Percentiles rank a stretch among this genome's conserved stretches.
Evolutionary conservation across 2,113 vertebrate genomes (phyloP).

Genomic region (Crotalus viridis): DNA sequence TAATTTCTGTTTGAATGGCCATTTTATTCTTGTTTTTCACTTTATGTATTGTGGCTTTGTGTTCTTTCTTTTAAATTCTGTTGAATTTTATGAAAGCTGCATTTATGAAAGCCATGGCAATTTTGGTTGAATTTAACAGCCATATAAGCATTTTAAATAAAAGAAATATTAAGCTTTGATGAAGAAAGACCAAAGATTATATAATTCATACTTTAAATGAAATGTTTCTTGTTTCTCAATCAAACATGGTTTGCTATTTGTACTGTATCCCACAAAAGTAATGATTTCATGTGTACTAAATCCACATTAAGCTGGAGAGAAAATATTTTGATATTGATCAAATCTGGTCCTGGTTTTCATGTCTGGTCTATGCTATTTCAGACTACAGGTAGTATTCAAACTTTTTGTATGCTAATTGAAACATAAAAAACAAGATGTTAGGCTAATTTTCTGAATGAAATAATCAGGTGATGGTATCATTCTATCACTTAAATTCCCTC

Average conservation of each 20-base stretch:
- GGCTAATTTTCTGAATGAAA: neutral
- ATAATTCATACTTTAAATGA: neutral
- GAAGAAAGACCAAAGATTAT: neutral
- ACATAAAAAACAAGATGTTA: no score
- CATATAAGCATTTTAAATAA: neutral
- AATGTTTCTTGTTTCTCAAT: neutral
- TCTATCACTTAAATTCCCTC: neutral
- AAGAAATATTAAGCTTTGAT: neutral
- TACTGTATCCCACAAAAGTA: neutral
- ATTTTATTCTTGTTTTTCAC: neutral
- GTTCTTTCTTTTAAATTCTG: neutral
- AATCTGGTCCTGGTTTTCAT: neutral
- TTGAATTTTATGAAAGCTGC: neutral
- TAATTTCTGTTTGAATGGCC: neutral
- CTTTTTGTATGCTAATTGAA: neutral
- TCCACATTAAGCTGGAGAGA: neutral
- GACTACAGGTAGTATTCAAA: neutral
- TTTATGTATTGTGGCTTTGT: neutral
- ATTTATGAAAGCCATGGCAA: neutral
- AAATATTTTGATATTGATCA: neutral
- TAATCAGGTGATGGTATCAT: neutral
- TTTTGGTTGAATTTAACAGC: neutral
- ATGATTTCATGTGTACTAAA: neutral
- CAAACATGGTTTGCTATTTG: neutral
- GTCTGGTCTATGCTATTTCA: neutral